These are phyloP conservation scores for Clarias platycephalus DNA, from an alignment of 2,797 vertebrate species.

Conservation along the genomic window DNA sequence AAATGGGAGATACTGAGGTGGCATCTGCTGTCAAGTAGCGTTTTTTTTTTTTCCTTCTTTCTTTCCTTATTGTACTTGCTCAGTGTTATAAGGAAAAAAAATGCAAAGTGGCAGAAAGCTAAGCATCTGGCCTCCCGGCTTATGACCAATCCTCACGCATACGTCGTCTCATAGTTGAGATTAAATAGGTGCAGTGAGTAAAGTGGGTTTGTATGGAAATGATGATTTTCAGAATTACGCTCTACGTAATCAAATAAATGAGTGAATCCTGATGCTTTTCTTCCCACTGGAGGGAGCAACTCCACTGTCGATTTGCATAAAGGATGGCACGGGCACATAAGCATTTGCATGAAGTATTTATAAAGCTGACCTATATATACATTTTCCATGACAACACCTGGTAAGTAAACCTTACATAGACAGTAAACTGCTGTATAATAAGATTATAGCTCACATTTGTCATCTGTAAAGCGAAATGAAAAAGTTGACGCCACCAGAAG, in stretches of 20 bases:
- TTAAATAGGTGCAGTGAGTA: constrained; percentile 48
- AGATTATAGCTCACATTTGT: constrained; percentile 45
- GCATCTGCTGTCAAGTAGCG: constrained; percentile 32
- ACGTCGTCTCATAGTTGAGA: constrained; percentile 29
- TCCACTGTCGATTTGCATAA: constrained; percentile 53
- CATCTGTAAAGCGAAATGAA: constrained; percentile 35
- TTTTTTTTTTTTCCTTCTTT: not conserved
- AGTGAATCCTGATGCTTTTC: constrained; percentile 47
- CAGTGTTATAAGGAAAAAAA: constrained; percentile 42
- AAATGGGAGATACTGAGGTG: constrained; percentile 48
- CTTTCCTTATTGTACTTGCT: constrained; percentile 18
- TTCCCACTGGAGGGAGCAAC: constrained; percentile 52
- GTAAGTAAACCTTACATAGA: constrained; percentile 37
- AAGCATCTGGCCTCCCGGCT: constrained; percentile 13
- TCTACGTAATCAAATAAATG: constrained; percentile 57
- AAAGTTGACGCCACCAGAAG: constrained; percentile 26
- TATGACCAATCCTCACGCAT: constrained; percentile 25
- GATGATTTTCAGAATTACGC: constrained; percentile 54
- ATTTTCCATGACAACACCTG: constrained; percentile 45
- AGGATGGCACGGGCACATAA: constrained; percentile 51
- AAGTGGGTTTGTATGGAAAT: constrained; percentile 62
- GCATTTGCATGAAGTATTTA: constrained; percentile 61
- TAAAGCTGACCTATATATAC: constrained; percentile 57
- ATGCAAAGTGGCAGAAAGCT: constrained; percentile 37
- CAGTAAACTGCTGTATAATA: constrained; percentile 47